Evolutionary conservation across 2,888 invertebrate genomes (phyloP), one percentile per base, ranked within the genome.

Genomic region (Caenorhabditis sp.): DNA sequence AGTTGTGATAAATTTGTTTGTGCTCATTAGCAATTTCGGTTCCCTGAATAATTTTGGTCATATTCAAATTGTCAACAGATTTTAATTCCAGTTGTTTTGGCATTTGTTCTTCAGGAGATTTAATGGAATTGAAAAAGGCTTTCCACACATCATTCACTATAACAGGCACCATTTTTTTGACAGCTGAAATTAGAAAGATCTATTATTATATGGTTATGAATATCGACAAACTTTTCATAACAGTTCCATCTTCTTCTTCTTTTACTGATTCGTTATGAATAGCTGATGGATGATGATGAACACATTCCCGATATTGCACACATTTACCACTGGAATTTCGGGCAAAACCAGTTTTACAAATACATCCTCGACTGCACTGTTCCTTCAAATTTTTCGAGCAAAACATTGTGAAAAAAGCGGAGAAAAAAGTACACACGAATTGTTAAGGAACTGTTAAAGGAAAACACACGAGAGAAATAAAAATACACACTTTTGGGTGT

Each of bases 91-190:
- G 1, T 37, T 23, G 26, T 36, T 54, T 49, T 23, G 10, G n/a
- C 1, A 5, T 26, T 23, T 51, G 51, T 23, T 51, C 21, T 31
- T 72, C 72, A 10, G 67, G 68, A 49, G 49, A 53, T 19, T 66
- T 62, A 26, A 78, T 75, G 14, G 76, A 68, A 23, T 68, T 55
- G 67, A 78, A 78, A 1, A 78, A 59, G 2, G 75, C 68, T 31
- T 75, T 69, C 78, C 78, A 78, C 17, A 78, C 68, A 51, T 78
- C 76, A 36, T 78, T 78, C n/a, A 78, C 69, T 26, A 78, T 75
- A 14, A 78, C 67, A 1, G 78, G 78, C 3, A 78, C 72, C 73
- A 78, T 78, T 57, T 73, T 76, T 43, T 73, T 72, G n/a, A 78
- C 68, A 19, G 72, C 78, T 78, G 64, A 67, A 75, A 64, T 10